Conservation (phyloP, 2,113 vertebrate species). For the Semnornis frantzii region DNA sequence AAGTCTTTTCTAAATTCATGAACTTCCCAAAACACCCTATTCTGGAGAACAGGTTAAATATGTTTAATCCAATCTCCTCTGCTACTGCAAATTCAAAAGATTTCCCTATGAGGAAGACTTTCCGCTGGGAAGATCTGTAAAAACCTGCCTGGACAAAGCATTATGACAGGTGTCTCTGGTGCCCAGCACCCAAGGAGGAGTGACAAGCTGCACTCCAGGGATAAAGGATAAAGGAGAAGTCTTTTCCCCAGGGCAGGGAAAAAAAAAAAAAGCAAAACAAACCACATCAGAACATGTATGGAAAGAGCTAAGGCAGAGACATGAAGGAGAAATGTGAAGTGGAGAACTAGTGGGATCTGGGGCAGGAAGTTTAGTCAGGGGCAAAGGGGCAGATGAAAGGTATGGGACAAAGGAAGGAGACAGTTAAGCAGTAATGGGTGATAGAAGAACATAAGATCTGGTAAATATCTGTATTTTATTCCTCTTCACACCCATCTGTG, state of each 20-base stretch:
- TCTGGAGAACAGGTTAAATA: conserved; percentile 7
- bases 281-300: neutral
- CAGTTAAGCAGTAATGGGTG: neutral
- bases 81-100: neutral
- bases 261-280: too few relatives aligned
- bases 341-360: neutral
- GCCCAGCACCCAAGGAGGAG: neutral
- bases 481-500: neutral
- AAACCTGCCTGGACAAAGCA: neutral
- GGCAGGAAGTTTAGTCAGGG: neutral
- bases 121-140: conserved; percentile 1
- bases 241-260: neutral
- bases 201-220: neutral
- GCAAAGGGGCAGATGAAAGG: neutral
- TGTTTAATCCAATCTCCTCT: conserved; percentile 27
- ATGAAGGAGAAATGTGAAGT: neutral
- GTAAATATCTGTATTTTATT: neutral
- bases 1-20: conserved; percentile 32
- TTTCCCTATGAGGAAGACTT: conserved; percentile 18
- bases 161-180: neutral
- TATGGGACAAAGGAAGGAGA: neutral
- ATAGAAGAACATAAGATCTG: neutral
- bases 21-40: conserved; percentile 28
- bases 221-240: neutral
- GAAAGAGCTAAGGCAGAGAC: neutral